Evolutionary conservation across 2,113 vertebrate genomes (phyloP).

Genomic region (Larimichthys crocea): DNA sequence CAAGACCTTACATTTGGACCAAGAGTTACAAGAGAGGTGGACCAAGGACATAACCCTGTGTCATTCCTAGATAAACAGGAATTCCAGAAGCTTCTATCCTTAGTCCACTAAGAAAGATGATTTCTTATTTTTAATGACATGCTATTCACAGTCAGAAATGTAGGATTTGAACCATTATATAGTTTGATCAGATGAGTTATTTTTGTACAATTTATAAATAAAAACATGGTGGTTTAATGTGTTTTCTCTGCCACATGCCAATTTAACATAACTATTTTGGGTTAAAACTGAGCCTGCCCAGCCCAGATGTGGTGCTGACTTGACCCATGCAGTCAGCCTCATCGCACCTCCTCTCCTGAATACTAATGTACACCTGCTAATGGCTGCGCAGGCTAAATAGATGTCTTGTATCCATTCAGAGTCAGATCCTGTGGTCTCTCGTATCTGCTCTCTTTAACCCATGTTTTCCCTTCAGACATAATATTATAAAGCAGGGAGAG

Average conservation of each 20-base stretch:
- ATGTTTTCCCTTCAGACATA: constrained; percentile 36
- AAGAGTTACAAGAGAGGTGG: not conserved
- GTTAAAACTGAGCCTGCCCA: constrained; percentile 60
- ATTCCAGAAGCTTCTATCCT: no score
- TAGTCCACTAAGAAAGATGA: not conserved
- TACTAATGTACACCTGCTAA: constrained; percentile 83
- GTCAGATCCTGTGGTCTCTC: constrained; percentile 53
- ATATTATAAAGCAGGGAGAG: constrained; percentile 22
- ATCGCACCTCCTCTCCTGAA: constrained; percentile 62
- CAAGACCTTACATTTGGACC: no score
- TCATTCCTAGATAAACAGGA: not conserved
- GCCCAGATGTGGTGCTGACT: constrained; percentile 76
- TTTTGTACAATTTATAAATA: not conserved
- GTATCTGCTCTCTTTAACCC: constrained; percentile 55
- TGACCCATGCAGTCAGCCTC: constrained; percentile 67
- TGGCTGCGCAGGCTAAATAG: constrained; percentile 69
- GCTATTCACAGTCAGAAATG: not conserved
- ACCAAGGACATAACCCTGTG: not conserved
- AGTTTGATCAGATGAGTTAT: not conserved
- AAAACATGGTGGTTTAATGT: not conserved
- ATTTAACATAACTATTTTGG: constrained; percentile 59
- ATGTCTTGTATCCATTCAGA: constrained; percentile 75
- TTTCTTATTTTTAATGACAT: not conserved
- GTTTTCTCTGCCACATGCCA: constrained; percentile 12
- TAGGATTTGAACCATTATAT: not conserved